Conservation (phyloP, 2,797 vertebrate genomes). For the Okamejei kenojei region DNA sequence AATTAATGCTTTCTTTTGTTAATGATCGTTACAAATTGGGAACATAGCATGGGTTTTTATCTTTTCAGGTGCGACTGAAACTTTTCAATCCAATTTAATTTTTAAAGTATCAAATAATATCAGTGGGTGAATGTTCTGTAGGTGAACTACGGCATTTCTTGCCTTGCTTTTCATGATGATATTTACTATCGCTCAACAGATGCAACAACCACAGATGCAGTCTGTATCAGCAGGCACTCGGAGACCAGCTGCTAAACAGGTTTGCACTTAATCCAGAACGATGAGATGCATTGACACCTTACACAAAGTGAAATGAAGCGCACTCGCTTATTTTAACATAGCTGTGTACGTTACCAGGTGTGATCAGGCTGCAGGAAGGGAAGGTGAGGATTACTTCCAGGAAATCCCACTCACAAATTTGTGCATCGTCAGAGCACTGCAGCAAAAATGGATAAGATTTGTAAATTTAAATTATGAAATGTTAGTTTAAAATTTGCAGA, state of each 20-base stretch:
- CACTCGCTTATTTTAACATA: neutral
- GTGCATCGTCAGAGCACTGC: neutral
- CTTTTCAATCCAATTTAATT: neutral
- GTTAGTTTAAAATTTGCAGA: conserved; percentile 16
- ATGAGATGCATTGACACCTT: conserved; percentile 5
- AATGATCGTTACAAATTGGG: neutral
- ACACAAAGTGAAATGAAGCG: neutral
- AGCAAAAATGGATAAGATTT: conserved; percentile 15
- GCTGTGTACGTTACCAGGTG: neutral
- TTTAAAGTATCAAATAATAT: neutral
- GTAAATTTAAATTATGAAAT: conserved; percentile 18
- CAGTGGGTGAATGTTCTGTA: neutral
- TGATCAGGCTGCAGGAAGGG: neutral
- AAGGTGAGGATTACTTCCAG: neutral
- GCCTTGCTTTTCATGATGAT: neutral
- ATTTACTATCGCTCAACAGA: neutral
- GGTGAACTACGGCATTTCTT: neutral
- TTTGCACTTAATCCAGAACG: conserved; percentile 1
- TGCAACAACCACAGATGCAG: neutral
- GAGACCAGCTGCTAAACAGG: neutral
- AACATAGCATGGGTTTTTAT: neutral
- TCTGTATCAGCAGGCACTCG: neutral
- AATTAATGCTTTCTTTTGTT: neutral
- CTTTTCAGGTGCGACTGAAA: neutral
- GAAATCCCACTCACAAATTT: conserved; percentile 4